Conservation (phyloP, 2,797 vertebrate genomes). For the Chromobotia macracanthus region DNA sequence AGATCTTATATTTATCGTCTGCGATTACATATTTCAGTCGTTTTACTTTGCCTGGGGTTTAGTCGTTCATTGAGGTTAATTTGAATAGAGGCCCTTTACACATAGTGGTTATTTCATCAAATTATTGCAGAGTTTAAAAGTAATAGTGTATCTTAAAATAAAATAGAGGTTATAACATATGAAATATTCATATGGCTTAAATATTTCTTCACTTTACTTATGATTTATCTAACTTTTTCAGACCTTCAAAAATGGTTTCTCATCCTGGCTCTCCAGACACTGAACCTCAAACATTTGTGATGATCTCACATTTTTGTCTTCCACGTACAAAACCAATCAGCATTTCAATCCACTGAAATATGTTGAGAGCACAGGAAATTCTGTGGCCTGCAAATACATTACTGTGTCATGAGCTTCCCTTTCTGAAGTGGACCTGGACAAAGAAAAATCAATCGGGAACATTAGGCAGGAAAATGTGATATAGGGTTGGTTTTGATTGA, state of each 20-base stretch:
- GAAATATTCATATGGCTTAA: slow-evolving; percentile 24
- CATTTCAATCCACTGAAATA: slow-evolving; percentile 33
- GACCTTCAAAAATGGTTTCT: background rate
- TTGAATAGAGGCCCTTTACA: slow-evolving; percentile 53
- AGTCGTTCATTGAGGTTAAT: slow-evolving; percentile 54
- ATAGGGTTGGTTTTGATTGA: slow-evolving; percentile 60
- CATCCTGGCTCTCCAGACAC: background rate
- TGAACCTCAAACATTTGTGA: background rate
- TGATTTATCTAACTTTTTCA: background rate
- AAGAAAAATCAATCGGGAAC: slow-evolving; percentile 57
- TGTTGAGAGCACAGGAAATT: slow-evolving; percentile 41
- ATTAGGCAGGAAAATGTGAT: slow-evolving; percentile 60
- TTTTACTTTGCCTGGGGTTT: slow-evolving; percentile 46
- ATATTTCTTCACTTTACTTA: slow-evolving; percentile 13
- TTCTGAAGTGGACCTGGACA: slow-evolving; percentile 36
- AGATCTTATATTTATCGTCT: slow-evolving; percentile 54
- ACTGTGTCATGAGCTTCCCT: slow-evolving; percentile 37
- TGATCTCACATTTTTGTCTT: background rate
- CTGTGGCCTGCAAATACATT: slow-evolving; percentile 49
- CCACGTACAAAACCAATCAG: slow-evolving; percentile 34
- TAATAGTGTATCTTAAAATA: slow-evolving; percentile 50
- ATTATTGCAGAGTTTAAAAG: slow-evolving; percentile 46
- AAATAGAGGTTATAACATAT: slow-evolving; percentile 45
- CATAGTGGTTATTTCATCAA: no score
- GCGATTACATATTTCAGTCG: slow-evolving; percentile 42